A percentile compares a stretch with the other conserved stretches of the same genome.
Evolutionary conservation across 2,113 vertebrate species (phyloP).

Genomic region (Perccottus glenii): DNA sequence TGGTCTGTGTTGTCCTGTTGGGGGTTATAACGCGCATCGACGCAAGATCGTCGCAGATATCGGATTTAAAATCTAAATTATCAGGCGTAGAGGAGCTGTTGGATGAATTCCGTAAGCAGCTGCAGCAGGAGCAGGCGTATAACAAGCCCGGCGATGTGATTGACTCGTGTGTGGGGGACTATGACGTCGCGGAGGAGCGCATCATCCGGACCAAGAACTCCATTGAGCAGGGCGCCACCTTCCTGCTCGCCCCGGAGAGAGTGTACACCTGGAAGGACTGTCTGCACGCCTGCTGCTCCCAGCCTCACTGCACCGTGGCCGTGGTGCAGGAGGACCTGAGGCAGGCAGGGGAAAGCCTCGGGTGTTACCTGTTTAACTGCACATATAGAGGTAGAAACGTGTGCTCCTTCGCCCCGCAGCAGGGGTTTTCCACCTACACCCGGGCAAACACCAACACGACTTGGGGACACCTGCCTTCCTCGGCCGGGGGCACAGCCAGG

Average conservation of each 20-base stretch:
- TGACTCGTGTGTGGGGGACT: slow-evolving; percentile 73
- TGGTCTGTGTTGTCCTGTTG: slow-evolving; percentile 28
- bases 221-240: slow-evolving; percentile 87
- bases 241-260: slow-evolving; percentile 83
- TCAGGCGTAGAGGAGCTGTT: slow-evolving; percentile 87
- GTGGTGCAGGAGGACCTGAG: slow-evolving; percentile 83
- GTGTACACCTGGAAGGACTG: slow-evolving; percentile 86
- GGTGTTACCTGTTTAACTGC: slow-evolving; percentile 93
- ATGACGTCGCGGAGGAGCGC: slow-evolving; percentile 74
- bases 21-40: neutral
- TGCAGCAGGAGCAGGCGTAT: slow-evolving; percentile 81
- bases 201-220: slow-evolving; percentile 93
- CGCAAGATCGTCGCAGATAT: slow-evolving; percentile 66
- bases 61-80: slow-evolving; percentile 81
- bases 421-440: slow-evolving; percentile 86
- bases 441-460: slow-evolving; percentile 65
- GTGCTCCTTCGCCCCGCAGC: slow-evolving; percentile 87
- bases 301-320: slow-evolving; percentile 87
- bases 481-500: slow-evolving; percentile 10
- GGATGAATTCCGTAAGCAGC: slow-evolving; percentile 89
- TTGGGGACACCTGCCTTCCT: slow-evolving; percentile 25
- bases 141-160: slow-evolving; percentile 35
- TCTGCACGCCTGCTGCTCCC: slow-evolving; percentile 88
- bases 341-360: slow-evolving; percentile 67
- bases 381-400: slow-evolving; percentile 80